These are phyloP conservation scores for Brachyalestes nurse DNA, from an alignment of 2,797 vertebrate genomes.

Conservation along the genomic window DNA sequence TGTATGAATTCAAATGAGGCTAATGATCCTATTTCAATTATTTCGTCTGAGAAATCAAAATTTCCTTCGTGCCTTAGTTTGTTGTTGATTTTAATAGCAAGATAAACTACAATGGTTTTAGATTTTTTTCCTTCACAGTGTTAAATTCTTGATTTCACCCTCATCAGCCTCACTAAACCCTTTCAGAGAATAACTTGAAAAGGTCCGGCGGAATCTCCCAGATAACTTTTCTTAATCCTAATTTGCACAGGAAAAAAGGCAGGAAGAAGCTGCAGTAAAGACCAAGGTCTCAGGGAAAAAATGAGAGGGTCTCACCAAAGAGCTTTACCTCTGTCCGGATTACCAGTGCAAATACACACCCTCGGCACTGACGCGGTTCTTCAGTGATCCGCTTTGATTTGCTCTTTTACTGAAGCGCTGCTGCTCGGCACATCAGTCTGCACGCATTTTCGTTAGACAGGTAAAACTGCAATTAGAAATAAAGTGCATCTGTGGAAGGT, in stretches of 20 bases:
- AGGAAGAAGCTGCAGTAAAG: slow-evolving; percentile 66
- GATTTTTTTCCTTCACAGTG: not conserved
- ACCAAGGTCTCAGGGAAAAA: slow-evolving; percentile 68
- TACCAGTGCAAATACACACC: slow-evolving; percentile 70
- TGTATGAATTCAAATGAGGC: no score
- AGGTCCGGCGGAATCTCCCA: slow-evolving; percentile 68
- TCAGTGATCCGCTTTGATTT: slow-evolving; percentile 29
- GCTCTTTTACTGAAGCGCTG: no score
- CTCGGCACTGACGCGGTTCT: slow-evolving; percentile 15
- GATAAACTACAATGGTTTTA: no score
- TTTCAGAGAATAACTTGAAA: slow-evolving; percentile 74
- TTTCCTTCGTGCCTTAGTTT: no score
- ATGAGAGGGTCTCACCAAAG: slow-evolving; percentile 16
- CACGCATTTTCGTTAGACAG: no score
- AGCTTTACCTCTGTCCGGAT: slow-evolving; percentile 66
- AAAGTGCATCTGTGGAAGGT: not conserved
- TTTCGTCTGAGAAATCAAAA: no score
- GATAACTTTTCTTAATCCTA: slow-evolving; percentile 73
- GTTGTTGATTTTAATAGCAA: no score
- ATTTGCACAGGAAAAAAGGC: slow-evolving; percentile 76
- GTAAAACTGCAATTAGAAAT: not conserved
- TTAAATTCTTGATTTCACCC: not conserved
- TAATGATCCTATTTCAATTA: no score
- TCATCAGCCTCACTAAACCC: slow-evolving; percentile 51
- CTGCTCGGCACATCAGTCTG: no score